Conservation (phyloP, 1,140 invertebrate genomes). For the Maconellicoccus hirsutus region DNA sequence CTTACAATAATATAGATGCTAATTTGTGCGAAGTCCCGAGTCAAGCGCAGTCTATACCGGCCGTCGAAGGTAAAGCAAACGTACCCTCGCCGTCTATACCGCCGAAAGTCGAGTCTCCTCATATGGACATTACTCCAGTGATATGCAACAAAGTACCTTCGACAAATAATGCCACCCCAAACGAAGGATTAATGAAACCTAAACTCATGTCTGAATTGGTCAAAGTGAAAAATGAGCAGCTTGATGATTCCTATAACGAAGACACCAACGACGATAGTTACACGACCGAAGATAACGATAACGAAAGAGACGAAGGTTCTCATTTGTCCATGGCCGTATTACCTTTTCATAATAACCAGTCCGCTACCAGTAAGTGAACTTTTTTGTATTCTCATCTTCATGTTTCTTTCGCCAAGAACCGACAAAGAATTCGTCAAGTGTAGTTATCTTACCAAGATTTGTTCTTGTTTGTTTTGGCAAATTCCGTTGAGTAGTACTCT, state of each 20-base stretch:
- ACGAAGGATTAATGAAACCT: not conserved
- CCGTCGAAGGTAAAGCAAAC: slow-evolving; percentile 26
- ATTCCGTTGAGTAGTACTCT: too few species aligned
- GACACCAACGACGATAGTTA: slow-evolving; percentile 17
- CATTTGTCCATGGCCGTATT: not conserved
- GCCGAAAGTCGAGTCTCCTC: slow-evolving; percentile 26
- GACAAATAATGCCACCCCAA: not conserved
- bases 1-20: slow-evolving; percentile 26
- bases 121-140: slow-evolving; percentile 12
- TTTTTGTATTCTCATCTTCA: not conserved
- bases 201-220: not conserved
- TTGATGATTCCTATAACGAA: slow-evolving; percentile 14
- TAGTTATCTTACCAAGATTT: too few species aligned
- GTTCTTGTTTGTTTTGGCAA: too few species aligned
- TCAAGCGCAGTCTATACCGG: slow-evolving; percentile 25
- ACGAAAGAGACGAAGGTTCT: slow-evolving; percentile 4
- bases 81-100: slow-evolving; percentile 26
- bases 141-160: not conserved
- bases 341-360: not conserved
- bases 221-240: slow-evolving; percentile 11
- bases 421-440: too few species aligned
- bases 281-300: slow-evolving; percentile 13
- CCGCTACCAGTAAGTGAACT: not conserved
- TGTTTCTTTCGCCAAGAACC: too few species aligned
- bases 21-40: slow-evolving; percentile 25